These are phyloP conservation scores for Rhinoraja longicauda DNA, from an alignment of 2,797 vertebrate species.

Conservation along the genomic window DNA sequence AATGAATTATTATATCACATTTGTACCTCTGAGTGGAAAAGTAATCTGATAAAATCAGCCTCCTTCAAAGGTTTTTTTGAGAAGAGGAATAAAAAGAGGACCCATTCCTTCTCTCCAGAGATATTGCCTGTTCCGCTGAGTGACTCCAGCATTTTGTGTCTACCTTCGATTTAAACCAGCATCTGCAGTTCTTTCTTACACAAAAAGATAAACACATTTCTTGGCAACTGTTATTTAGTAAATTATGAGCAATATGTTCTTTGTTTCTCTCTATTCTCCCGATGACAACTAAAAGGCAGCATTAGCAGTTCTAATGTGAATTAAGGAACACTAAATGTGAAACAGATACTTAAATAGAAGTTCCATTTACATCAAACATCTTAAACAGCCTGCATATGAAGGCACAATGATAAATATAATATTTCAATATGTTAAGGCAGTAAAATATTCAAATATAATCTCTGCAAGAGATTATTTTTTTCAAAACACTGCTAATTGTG, in stretches of 20 bases:
- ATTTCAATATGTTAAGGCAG: constrained; percentile 7
- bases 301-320: background rate
- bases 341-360: background rate
- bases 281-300: constrained; percentile 4
- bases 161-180: too few relatives aligned
- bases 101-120: too few relatives aligned
- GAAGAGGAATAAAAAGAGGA: background rate
- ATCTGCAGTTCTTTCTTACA: too few relatives aligned
- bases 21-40: background rate
- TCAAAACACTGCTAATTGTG: constrained; percentile 22
- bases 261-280: background rate
- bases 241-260: background rate
- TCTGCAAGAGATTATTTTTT: background rate
- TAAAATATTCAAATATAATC: background rate
- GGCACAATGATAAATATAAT: constrained; percentile 22
- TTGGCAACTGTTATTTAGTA: background rate
- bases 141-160: too few relatives aligned
- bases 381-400: background rate
- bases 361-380: background rate
- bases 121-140: too few relatives aligned
- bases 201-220: background rate
- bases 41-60: background rate
- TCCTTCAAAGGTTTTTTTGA: background rate
- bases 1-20: background rate
- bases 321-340: constrained; percentile 5